These are phyloP conservation scores for Nyctalus aviator DNA, from an alignment of 2,797 vertebrate genomes.

Conservation along the genomic window DNA sequence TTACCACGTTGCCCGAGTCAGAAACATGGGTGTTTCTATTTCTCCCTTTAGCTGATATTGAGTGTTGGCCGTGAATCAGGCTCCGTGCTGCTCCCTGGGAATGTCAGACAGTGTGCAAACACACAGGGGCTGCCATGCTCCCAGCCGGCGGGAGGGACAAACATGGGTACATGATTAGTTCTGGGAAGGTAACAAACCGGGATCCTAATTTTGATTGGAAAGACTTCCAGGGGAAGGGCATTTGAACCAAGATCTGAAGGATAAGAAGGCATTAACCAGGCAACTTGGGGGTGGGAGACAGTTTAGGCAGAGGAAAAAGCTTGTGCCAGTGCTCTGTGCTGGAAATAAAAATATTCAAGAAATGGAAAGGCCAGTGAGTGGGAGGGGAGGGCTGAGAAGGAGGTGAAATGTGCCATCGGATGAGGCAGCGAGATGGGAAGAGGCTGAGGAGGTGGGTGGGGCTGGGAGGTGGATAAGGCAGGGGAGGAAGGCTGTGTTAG, in stretches of 20 bases:
- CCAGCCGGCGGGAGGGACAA: background rate
- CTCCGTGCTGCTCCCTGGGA: background rate
- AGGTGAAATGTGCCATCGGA: background rate
- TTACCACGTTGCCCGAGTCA: background rate
- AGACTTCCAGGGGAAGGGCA: slow-evolving; percentile 50
- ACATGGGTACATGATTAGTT: background rate
- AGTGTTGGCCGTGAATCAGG: background rate
- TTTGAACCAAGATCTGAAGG: background rate
- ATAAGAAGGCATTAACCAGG: slow-evolving; percentile 5
- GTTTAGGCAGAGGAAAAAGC: background rate
- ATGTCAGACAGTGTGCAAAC: background rate
- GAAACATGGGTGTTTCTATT: background rate
- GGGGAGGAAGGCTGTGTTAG: background rate
- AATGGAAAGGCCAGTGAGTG: background rate
- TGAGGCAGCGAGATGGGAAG: background rate
- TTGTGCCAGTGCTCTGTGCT: background rate
- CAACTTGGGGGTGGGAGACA: background rate
- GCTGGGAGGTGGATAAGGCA: no score
- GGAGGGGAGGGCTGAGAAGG: background rate
- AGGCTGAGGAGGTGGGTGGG: background rate
- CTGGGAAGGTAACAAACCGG: background rate
- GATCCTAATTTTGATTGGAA: slow-evolving; percentile 34
- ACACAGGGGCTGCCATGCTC: background rate
- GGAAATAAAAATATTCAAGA: background rate
- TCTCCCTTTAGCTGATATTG: background rate